These are phyloP conservation scores for Volucella inflata DNA, from an alignment of 2,888 invertebrate genomes.

Conservation along the genomic window DNA sequence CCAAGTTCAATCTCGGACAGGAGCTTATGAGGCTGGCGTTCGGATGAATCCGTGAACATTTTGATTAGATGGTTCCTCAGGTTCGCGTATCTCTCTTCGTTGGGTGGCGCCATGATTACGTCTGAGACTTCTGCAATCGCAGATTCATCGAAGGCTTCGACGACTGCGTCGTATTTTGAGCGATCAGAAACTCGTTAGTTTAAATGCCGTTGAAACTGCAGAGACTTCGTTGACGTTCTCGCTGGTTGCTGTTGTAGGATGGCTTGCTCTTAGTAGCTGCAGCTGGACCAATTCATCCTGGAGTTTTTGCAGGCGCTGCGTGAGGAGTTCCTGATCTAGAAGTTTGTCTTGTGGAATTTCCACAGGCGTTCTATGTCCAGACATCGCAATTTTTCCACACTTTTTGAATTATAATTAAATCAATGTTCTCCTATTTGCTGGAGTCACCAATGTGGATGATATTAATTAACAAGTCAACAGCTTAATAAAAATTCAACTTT, in stretches of 20 bases:
- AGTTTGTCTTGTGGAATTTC: neutral
- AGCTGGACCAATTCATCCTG: neutral
- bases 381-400: neutral
- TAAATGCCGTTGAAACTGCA: neutral
- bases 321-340: neutral
- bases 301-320: neutral
- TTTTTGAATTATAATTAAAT: neutral
- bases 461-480: neutral
- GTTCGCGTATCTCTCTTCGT: constrained; percentile 3
- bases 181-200: neutral
- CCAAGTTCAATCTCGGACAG: constrained; percentile 4
- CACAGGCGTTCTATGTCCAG: neutral
- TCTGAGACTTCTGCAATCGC: constrained; percentile 10
- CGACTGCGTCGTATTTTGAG: neutral
- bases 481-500: neutral
- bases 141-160: neutral
- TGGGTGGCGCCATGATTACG: neutral
- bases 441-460: constrained; percentile 7
- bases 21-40: neutral
- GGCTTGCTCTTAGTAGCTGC: neutral
- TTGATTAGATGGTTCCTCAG: neutral
- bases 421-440: neutral
- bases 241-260: neutral
- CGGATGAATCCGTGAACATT: neutral
- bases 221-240: constrained; percentile 3